phyloP scores from a whole-genome alignment of 2,888 invertebrate genomes.

The Empis stercorea region DNA sequence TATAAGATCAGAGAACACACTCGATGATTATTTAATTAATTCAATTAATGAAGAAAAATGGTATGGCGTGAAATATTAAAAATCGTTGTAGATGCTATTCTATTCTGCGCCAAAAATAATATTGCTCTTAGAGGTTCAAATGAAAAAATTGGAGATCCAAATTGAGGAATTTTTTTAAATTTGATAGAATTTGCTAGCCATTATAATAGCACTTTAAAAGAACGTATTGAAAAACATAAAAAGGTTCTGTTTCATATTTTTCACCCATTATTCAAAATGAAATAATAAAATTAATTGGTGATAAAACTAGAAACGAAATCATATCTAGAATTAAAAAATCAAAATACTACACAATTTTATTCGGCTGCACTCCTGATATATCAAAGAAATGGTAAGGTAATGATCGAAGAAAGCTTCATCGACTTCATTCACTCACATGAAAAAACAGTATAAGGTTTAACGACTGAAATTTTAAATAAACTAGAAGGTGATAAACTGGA shows the following conservation, averaged over 20 bases:
- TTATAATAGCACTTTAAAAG: background rate
- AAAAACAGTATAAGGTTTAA: background rate
- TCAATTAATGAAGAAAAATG: background rate
- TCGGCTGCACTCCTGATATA: background rate
- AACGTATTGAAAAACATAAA: background rate
- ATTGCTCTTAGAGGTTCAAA: background rate
- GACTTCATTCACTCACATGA: background rate
- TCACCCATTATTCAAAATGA: background rate
- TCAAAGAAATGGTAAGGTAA: background rate
- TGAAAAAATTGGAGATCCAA: background rate
- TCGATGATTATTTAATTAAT: background rate
- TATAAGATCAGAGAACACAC: background rate
- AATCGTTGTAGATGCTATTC: background rate
- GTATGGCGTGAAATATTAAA: background rate
- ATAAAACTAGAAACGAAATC: background rate
- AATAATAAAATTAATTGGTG: background rate
- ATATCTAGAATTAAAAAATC: background rate
- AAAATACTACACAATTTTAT: conserved; percentile 1
- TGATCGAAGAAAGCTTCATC: background rate
- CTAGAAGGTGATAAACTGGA: background rate
- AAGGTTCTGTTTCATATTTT: background rate
- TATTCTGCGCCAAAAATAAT: background rate
- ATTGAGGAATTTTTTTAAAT: background rate
- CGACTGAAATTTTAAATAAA: background rate
- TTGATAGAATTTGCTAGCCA: background rate